phyloP scores from a whole-genome alignment of 2,113 vertebrate species.

The Passerina amoena region DNA sequence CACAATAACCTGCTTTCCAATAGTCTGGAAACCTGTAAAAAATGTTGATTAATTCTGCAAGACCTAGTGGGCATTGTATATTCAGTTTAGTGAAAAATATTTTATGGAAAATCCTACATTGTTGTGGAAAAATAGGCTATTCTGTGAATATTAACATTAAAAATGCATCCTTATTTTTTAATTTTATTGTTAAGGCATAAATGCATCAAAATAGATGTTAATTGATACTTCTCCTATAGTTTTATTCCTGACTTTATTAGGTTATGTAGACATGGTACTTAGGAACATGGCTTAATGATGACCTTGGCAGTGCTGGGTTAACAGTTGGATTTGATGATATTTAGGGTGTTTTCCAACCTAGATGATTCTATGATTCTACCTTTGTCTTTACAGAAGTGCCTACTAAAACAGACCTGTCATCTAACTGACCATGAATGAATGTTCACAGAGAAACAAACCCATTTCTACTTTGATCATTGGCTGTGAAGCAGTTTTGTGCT shows the following conservation, averaged over 20 bases:
- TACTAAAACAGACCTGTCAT: not conserved
- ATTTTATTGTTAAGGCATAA: not conserved
- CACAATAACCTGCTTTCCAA: not conserved
- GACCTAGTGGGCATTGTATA: not conserved
- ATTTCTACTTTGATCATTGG: not conserved
- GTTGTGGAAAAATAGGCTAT: not conserved
- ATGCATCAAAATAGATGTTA: not conserved
- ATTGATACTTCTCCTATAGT: not conserved
- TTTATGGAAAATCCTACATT: not conserved
- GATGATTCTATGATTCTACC: not conserved
- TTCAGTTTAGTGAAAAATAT: not conserved
- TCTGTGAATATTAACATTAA: not conserved
- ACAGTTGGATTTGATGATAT: not conserved
- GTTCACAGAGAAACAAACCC: not conserved
- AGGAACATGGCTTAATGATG: not conserved
- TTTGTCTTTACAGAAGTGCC: not conserved
- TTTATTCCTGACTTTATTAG: not conserved
- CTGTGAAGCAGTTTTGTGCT: not conserved
- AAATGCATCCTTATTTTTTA: not conserved
- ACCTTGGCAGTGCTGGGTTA: not conserved
- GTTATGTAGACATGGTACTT: not conserved
- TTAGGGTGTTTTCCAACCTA: not conserved
- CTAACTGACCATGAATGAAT: not conserved
- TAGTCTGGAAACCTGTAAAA: not conserved
- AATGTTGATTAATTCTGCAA: not conserved